Base-by-base conservation (phyloP, 2,888 invertebrate species). In the Caenorhabditis zanzibari region DNA sequence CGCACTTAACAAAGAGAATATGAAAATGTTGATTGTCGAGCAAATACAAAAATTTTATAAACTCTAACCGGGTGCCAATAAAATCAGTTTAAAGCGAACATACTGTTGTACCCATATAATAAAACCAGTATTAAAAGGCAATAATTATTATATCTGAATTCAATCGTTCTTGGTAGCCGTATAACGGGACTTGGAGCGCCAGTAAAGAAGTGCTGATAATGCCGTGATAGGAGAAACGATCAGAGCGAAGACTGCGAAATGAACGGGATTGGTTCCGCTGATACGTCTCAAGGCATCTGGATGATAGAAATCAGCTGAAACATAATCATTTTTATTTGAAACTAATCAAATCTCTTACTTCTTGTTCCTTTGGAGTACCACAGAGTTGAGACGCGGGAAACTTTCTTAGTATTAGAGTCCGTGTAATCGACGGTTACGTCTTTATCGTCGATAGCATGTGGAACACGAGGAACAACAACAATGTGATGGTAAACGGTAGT, bases 381-480 rank as follows among this genome's bases (percentile, higher is more conserved):
- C 14, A 54, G 38, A 12, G 66, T 47, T 12, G 49, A 35, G 12
- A 44, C 38, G 1, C 54, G 61, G 2, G 35, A 9, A 6, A 19
- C 10, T 10, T 56, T 22, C 7, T 32, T 49, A 16, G 52, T 63
- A 2, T 41, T 38, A 19, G 59, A 28, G 38, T 77, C 71, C 12
- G 52, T 63, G 41, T 77, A 77, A 14, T 54, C 52, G 4, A 77
- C 71, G 19, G 28, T 24, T 7, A 63, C 77, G 7, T 77, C 63
- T 6, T 44, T 41, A 28, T 63, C 44, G 2, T 14, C n/a, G 16
- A 71, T 44, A 5, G 32, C 16, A 26, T 77, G 77, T 16, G 54
- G 41, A 41, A 22, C 16, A 10, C 41, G 61, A 26, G 77, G 77
- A 41, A 77, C 73, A n/a, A 77, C 59, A 28, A 82, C 35, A 38